These are phyloP conservation scores for Kradibia gibbosae DNA, from an alignment of 1,140 invertebrate genomes.

Conservation along the genomic window DNA sequence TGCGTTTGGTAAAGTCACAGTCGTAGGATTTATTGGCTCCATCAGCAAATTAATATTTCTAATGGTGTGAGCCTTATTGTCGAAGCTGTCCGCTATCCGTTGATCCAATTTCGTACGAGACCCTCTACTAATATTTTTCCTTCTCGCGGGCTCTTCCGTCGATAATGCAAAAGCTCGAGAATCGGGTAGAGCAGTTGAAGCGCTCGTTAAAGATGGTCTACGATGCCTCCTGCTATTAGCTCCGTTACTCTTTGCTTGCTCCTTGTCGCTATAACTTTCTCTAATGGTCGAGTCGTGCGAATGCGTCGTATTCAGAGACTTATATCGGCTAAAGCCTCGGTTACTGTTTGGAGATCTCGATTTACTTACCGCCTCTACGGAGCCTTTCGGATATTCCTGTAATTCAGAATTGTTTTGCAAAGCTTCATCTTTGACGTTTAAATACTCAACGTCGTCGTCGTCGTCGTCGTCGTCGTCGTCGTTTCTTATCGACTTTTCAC, in stretches of 20 bases:
- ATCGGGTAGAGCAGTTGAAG: slow-evolving; percentile 51
- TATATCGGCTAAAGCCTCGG: slow-evolving; percentile 64
- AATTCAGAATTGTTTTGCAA: slow-evolving; percentile 45
- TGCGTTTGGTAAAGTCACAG: not conserved
- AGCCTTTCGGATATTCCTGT: slow-evolving; percentile 45
- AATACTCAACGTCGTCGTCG: slow-evolving; percentile 34
- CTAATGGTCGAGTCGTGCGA: slow-evolving; percentile 31
- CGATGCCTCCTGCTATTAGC: slow-evolving; percentile 39
- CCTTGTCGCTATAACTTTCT: slow-evolving; percentile 34
- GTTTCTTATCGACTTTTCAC: slow-evolving; percentile 58
- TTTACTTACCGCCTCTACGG: slow-evolving; percentile 52
- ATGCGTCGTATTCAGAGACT: slow-evolving; percentile 48
- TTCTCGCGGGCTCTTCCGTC: slow-evolving; percentile 45
- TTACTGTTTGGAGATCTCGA: slow-evolving; percentile 54
- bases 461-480: too few relatives aligned
- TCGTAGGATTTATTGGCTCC: slow-evolving; percentile 18
- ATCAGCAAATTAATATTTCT: slow-evolving; percentile 15
- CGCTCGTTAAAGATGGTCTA: slow-evolving; percentile 40
- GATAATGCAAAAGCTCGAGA: slow-evolving; percentile 57
- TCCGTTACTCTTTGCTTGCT: slow-evolving; percentile 12
- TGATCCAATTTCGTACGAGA: slow-evolving; percentile 46
- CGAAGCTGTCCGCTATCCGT: slow-evolving; percentile 27
- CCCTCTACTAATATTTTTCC: slow-evolving; percentile 43
- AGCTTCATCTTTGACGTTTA: slow-evolving; percentile 40
- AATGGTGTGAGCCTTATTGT: slow-evolving; percentile 14